phyloP scores from a whole-genome alignment of 2,797 vertebrate species.

The Premnoplex brunnescens region DNA sequence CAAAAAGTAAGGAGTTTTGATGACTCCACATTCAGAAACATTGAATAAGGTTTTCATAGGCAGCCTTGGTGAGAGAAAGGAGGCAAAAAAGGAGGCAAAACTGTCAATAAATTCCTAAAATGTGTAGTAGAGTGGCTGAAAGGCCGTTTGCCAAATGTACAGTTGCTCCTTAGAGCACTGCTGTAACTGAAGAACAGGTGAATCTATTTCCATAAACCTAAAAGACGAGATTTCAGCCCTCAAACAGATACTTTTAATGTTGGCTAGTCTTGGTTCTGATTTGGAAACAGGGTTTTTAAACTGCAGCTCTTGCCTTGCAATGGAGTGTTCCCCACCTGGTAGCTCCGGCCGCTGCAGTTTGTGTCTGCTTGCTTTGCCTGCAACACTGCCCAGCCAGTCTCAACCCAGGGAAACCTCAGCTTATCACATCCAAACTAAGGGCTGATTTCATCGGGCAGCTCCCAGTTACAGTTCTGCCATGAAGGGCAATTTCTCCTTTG shows the following conservation, averaged over 20 bases:
- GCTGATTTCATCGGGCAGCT: not conserved
- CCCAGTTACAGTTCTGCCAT: not conserved
- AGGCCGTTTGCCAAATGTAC: not conserved
- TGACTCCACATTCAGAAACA: rapidly evolving
- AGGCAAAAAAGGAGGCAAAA: not conserved
- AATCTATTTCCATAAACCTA: not conserved
- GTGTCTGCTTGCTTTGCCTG: not conserved
- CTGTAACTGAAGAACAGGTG: not conserved
- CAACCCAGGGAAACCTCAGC: not conserved
- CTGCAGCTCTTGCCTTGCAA: not conserved
- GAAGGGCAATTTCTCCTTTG: not conserved
- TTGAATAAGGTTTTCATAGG: not conserved
- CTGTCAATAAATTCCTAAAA: not conserved
- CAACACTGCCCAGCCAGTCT: not conserved
- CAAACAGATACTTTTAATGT: not conserved
- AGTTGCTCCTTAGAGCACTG: not conserved
- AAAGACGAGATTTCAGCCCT: not conserved
- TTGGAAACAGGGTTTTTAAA: not conserved
- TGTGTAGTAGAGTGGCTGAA: rapidly evolving
- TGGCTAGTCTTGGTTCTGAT: not conserved
- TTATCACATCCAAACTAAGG: not conserved
- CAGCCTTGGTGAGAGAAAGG: not conserved
- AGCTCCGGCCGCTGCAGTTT: not conserved
- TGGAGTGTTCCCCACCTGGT: not conserved
- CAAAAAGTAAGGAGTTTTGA: not conserved